Evolutionary conservation across 2,888 invertebrate genomes (phyloP), one percentile per base, ranked within the genome.

Genomic region (Lingula anatina): DNA sequence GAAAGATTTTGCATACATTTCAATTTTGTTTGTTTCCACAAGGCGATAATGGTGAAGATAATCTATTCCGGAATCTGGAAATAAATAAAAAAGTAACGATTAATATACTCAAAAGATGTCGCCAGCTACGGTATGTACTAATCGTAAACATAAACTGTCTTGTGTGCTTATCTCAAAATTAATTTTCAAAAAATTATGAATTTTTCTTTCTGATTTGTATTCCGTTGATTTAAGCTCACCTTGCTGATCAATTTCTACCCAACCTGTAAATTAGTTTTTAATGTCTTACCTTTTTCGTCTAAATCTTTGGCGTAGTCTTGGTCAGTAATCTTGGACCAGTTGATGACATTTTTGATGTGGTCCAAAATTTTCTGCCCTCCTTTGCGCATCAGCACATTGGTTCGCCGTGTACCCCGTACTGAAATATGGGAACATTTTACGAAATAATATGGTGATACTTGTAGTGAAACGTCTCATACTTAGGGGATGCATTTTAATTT

Each of bases 21-120:
- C 74, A n/a, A 76, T 41, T 44, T 71, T 69, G 2, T 53, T 58
- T 0, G 62, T 55, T 39, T 75, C 74, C 4, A 75, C 73, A 24
- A 75, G 64, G 5, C 68, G 64, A 51, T 75, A 75, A 50, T 75
- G 73, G 15, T 67, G 64, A 25, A 75, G 56, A 53, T 72, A 75
- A 51, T 75, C 74, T 9, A 75, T 70, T 31, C 66, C 66, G 2
- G 55, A 52, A 46, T 68, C 73, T 71, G 49, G 5, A 56, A 57
- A 27, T 35, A 37, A 44, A 40, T 4, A 31, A 25, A 51, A 41
- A 18, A 37, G 15, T 35, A 24, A 46, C 2, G 37, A 46, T 18
- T 37, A 24, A 21, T 23, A 12, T 2, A 46, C 3, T 5, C 20
- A 21, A 44, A 44, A n/a, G n/a, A 15, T 31, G 35, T 31, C 15